Base-by-base conservation (phyloP, 2,888 invertebrate species). In the Lithosia quadra region DNA sequence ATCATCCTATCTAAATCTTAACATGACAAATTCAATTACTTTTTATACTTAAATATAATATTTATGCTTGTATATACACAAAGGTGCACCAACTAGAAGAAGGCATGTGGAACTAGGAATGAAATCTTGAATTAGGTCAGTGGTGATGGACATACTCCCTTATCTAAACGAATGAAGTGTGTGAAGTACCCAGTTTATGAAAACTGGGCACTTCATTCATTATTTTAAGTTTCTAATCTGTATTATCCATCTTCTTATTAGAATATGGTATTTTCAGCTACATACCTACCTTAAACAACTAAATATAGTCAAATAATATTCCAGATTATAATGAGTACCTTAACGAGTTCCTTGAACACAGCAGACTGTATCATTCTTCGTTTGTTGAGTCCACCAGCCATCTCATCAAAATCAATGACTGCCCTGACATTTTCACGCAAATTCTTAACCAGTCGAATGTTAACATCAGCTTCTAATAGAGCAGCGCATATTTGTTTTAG, bases 391-490 rank as follows among this genome's bases (percentile, higher is more conserved):
- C 99, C 99, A 55, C 98, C 98, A 82, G 99, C 99, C 99, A 99
- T 99, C 91, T 99, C 99, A 88, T 99, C 99, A 92, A 99, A 99
- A 93, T 99, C 99, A 91, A 99, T 99, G 76, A 99, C 99, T 61
- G 98, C 96, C 69, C 98, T 96, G 36, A 99, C 99, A 98, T 99
- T 99, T 94, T 99, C 99, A 78, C 99, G 96, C 57, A 99, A 95
- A 90, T 98, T 97, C 92, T 99, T 99, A 0, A 99, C 99, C 81
- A 99, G 95, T 82, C 97, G 96, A 81, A 99, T 99, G 93, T 99
- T 99, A 58, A 98, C 98, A 96, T 99, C 99, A 82, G 99, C 99
- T 95, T 99, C 99, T 73, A 99, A 95, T 71, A 99, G 95, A 22
- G 99, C 99, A 72, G 98, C 97, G 91, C 99, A 99, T 88, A 99